phyloP scores from a whole-genome alignment of 1,140 invertebrate genomes.

The Anthonomus grandis region DNA sequence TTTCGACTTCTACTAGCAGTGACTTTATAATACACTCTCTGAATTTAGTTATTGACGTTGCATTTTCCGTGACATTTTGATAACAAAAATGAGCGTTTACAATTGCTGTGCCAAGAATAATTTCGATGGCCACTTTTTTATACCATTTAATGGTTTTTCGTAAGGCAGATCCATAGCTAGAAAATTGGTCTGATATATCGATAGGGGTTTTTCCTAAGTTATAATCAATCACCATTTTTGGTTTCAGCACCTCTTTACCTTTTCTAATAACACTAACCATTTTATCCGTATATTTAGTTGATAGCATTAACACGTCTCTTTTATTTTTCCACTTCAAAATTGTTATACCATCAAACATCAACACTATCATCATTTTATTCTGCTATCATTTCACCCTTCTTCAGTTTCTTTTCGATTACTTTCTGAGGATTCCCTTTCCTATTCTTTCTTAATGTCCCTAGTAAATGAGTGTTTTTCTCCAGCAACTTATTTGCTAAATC shows the following conservation, averaged over 20 bases:
- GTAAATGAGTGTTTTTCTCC: conserved; percentile 28
- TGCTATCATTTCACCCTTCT: conserved; percentile 40
- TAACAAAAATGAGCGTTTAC: no score
- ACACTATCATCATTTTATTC: conserved; percentile 45
- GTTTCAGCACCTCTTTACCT: conserved; percentile 32
- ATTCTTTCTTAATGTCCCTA: conserved; percentile 40
- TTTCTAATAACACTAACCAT: conserved; percentile 30
- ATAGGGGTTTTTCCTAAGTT: conserved; percentile 41
- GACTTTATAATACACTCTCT: no score
- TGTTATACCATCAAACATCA: conserved; percentile 37
- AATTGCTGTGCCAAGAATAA: no score
- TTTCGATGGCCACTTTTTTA: neutral
- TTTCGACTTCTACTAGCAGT: no score
- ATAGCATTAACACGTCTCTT: conserved; percentile 42
- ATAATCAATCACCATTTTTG: conserved; percentile 37
- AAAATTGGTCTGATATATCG: conserved; percentile 43
- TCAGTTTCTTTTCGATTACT: no score
- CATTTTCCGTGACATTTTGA: no score
- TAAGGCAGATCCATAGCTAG: conserved; percentile 33
- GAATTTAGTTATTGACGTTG: no score
- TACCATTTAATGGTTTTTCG: conserved; percentile 32
- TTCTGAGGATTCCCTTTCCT: conserved; percentile 19
- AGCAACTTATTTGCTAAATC: conserved; percentile 38
- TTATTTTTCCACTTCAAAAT: conserved; percentile 47
- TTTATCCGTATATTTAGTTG: conserved; percentile 28